Base-by-base conservation (phyloP, 2,888 invertebrate species). In the Seladonia tumulorum region DNA sequence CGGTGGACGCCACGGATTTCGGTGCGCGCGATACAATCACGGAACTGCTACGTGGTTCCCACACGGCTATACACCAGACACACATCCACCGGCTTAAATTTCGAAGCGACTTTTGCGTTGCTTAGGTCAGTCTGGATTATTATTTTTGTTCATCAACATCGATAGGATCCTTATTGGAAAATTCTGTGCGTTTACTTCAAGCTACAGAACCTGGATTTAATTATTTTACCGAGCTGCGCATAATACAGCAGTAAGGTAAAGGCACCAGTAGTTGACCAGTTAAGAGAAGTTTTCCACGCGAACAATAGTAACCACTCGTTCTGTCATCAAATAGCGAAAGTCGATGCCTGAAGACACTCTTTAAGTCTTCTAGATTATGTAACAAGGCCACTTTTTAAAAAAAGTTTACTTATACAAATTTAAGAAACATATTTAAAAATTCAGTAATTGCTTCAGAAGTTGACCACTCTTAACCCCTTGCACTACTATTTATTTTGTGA, bases 21-120 rank as follows among this genome's bases (percentile, higher is more conserved):
- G 22, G 77, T 18, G 29, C 83, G 63, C 29, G 70, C 70, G 88
- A 88, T 83, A 79, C 79, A 79, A 86, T 87, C 88, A 75, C 79
- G n/a, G n/a, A 14, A 12, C 18, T 63, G 57, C n/a, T 66, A 42
- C 25, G 35, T 25, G 73, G 35, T 29, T 29, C 47, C 12, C 47
- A 35, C 47, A 29, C 45, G 42, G 22, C 22, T 53, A 7, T 53
- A 22, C 22, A 22, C 22, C 22, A 53, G 49, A 53, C 22, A 53
- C 22, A 53, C 49, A 53, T 53, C 8, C 22, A 35, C 0, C 22
- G 22, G 22, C 49, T 8, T 22, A 42, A 7, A 42, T 42, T 10
- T 10, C 10, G 42, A 42, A 42, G 42, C 7, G 10, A 22, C 22
- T 53, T 53, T 53, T 53, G 49, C 22, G 22, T 49, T 53, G 22